Base-by-base conservation (phyloP, 2,888 invertebrate genomes). In the Sesamia inferens region DNA sequence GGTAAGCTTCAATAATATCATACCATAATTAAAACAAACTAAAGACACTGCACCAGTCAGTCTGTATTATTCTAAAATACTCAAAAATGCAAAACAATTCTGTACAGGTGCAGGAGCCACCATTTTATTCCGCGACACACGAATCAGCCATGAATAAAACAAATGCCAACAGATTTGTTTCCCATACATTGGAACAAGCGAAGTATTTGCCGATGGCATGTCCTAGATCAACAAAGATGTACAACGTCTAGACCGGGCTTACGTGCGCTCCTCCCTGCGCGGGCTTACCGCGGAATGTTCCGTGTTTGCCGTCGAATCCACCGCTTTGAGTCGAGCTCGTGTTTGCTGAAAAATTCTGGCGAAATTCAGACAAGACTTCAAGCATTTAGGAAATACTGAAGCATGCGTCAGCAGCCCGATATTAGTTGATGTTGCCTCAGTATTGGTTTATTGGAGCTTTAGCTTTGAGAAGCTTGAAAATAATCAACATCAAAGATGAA, bases 311-410 rank as follows among this genome's bases (percentile, higher is more conserved):
- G 79, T 76, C 81, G 86, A 89, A 89, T 87, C 85, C 76, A 59
- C 68, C 74, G 78, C 82, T 86, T 83, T 82, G 83, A 85, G 79
- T 80, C 71, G 67, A 63, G 75, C 78, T 65, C 76, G 67, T 88
- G 90, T 90, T 90, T 89, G 77, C 84, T 81, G 85, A 86, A 90
- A 90, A 90, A 90, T 90, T 88, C 88, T 83, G 80, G 70, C 76
- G 74, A 82, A 90, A 90, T 90, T 88, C 88, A 84, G 78, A 69
- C 74, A 76, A 82, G 82, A 79, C 79, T 81, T 79, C 61, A 68
- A 79, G 76, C 78, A 76, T 81, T 77, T 81, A 70, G 83, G 74
- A 85, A 82, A 85, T 83, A 59, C 69, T 72, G 71, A 79, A 69
- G 77, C 76, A 78, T 68, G 74, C 69, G 76, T 72, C 54, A 71